A percentile compares a stretch with the other conserved stretches of the same genome.
Conservation (phyloP, 2,113 vertebrate genomes). For the Myocastor coypus region DNA sequence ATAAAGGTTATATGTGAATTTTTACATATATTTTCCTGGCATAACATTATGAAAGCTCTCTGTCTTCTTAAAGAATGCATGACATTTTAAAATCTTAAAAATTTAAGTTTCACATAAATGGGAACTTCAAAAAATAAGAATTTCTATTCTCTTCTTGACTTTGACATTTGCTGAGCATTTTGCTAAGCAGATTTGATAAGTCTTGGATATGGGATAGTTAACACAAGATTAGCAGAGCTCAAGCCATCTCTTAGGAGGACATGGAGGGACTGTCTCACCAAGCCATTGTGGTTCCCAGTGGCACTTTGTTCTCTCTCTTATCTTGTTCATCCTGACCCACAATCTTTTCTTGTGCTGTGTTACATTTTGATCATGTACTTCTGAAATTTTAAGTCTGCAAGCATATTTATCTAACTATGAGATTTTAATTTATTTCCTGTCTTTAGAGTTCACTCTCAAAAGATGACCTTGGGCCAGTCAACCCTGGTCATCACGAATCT, state of each 20-base stretch:
- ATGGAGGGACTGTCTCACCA: not conserved
- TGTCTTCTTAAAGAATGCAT: constrained; percentile 64
- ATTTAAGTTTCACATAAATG: constrained; percentile 53
- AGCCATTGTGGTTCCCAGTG: constrained; percentile 16
- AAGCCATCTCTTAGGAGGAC: not conserved
- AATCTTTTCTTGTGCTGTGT: constrained; percentile 31
- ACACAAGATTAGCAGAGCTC: constrained; percentile 29
- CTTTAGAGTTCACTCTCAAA: not conserved
- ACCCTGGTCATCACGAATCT: not conserved
- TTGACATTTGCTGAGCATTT: constrained; percentile 60
- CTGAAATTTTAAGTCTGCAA: not conserved
- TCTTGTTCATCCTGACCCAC: not conserved
- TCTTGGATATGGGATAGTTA: constrained; percentile 47
- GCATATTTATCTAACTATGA: not conserved
- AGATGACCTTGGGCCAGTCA: not conserved
- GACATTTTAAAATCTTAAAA: constrained; percentile 51
- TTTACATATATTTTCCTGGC: constrained; percentile 79
- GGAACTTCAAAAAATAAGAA: constrained; percentile 40
- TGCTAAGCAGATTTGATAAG: constrained; percentile 45
- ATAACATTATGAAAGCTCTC: constrained; percentile 69
- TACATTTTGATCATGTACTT: not conserved
- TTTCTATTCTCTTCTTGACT: constrained; percentile 1
- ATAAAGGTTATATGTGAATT: constrained; percentile 85
- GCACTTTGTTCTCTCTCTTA: constrained; percentile 19
- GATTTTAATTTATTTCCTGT: constrained; percentile 54